Evolutionary conservation across 2,797 vertebrate species (phyloP).

Genomic region (Enteromius treurensis): DNA sequence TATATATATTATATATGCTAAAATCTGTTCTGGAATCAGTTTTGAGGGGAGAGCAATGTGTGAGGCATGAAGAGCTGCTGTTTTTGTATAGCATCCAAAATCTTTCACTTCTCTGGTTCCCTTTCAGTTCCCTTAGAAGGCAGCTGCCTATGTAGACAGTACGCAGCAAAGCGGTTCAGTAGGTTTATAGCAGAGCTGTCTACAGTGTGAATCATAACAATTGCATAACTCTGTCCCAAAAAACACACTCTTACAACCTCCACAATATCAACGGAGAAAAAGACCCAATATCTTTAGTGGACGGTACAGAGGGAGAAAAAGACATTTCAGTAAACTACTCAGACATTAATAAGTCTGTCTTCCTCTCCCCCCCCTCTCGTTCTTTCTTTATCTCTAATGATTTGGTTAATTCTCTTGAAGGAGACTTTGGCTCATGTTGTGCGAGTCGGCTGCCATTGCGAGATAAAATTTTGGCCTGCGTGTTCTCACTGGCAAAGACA

Average conservation of each 20-base stretch:
- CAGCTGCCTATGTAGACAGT: background rate
- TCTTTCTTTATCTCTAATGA: slow-evolving; percentile 46
- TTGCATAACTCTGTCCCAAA: slow-evolving; percentile 6
- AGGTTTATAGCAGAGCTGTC: background rate
- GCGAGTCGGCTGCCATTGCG: slow-evolving; percentile 42
- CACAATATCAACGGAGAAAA: slow-evolving; percentile 4
- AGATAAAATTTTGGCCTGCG: slow-evolving; percentile 50
- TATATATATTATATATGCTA: background rate
- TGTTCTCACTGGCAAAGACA: slow-evolving; percentile 46
- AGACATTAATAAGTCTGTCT: slow-evolving; percentile 13
- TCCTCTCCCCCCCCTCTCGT: background rate
- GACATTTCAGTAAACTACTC: slow-evolving; percentile 38
- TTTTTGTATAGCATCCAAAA: background rate
- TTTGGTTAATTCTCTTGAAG: slow-evolving; percentile 51
- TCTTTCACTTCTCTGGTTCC: background rate
- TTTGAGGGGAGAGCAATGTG: background rate
- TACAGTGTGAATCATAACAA: slow-evolving; percentile 3
- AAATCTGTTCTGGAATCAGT: background rate
- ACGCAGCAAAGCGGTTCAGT: background rate
- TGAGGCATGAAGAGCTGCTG: background rate
- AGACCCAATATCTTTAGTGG: slow-evolving; percentile 16
- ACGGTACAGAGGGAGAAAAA: background rate
- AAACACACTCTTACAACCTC: background rate
- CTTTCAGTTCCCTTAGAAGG: background rate
- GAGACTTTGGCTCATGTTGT: slow-evolving; percentile 47